phyloP scores from a whole-genome alignment of 2,797 vertebrate species.

The Poeciliopsis presidionis region DNA sequence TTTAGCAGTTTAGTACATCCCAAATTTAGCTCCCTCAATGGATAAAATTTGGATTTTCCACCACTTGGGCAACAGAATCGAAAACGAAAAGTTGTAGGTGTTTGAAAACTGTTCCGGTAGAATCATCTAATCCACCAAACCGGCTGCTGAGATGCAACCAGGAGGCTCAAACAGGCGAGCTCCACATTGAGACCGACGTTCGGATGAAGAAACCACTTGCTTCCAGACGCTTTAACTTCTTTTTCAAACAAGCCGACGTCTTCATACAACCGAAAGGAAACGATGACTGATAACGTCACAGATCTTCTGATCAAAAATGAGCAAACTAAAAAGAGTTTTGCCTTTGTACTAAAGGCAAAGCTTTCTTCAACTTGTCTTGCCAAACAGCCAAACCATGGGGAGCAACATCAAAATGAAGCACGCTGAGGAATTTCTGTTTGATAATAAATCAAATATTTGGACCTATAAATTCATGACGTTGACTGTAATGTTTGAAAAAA shows the following conservation, averaged over 20 bases:
- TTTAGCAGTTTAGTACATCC: not conserved
- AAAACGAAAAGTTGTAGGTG: not conserved
- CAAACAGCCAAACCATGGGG: not conserved
- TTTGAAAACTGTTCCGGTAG: not conserved
- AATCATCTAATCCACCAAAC: not conserved
- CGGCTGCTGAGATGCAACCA: not conserved
- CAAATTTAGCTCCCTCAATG: not conserved
- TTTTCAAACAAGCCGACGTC: not conserved
- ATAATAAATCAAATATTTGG: not conserved
- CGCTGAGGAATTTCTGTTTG: not conserved
- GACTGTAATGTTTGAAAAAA: not conserved
- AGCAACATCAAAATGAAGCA: not conserved
- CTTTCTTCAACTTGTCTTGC: not conserved
- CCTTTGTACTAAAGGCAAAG: not conserved
- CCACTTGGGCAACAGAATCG: not conserved
- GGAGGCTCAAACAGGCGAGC: not conserved
- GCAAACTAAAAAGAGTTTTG: not conserved
- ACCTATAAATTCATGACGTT: not conserved
- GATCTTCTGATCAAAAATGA: not conserved
- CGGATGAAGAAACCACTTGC: not conserved
- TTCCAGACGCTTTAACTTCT: not conserved
- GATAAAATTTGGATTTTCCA: not conserved
- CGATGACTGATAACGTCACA: not conserved
- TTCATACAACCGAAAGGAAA: not conserved
- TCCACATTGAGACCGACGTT: not conserved